Evolutionary conservation across 2,797 vertebrate species (phyloP).

Genomic region (Thunnus albacares): DNA sequence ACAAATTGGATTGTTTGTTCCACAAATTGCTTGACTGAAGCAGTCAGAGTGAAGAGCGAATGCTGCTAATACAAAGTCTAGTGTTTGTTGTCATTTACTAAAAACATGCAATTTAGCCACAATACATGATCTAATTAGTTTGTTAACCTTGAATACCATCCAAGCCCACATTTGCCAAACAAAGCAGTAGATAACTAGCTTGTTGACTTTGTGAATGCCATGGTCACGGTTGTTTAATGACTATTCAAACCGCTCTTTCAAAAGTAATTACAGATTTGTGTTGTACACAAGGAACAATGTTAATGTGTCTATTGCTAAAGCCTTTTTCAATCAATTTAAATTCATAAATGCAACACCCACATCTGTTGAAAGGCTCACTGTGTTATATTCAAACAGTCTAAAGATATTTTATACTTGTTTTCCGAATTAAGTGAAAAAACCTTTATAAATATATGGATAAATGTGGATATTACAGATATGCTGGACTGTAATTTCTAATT

Average conservation of each 20-base stretch:
- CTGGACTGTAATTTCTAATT: background rate
- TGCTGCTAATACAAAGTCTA: background rate
- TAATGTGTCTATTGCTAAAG: no score
- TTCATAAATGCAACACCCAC: background rate
- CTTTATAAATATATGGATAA: background rate
- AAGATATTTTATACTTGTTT: background rate
- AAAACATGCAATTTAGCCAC: background rate
- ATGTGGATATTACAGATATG: background rate
- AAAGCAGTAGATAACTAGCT: background rate
- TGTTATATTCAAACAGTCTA: background rate
- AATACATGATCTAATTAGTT: background rate
- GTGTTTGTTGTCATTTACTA: background rate
- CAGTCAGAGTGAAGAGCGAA: background rate
- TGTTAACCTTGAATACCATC: background rate
- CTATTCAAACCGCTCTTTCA: background rate
- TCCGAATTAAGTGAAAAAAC: background rate
- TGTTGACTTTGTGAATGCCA: background rate
- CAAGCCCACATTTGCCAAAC: background rate
- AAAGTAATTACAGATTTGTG: background rate
- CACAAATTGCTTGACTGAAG: background rate
- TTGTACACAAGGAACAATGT: no score
- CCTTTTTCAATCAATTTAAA: background rate
- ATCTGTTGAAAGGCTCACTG: background rate
- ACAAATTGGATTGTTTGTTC: background rate
- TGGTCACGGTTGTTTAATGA: background rate